A percentile compares a stretch with the other conserved stretches of the same genome.
phyloP scores from a whole-genome alignment of 2,888 invertebrate genomes.

The Adela reaumurella region DNA sequence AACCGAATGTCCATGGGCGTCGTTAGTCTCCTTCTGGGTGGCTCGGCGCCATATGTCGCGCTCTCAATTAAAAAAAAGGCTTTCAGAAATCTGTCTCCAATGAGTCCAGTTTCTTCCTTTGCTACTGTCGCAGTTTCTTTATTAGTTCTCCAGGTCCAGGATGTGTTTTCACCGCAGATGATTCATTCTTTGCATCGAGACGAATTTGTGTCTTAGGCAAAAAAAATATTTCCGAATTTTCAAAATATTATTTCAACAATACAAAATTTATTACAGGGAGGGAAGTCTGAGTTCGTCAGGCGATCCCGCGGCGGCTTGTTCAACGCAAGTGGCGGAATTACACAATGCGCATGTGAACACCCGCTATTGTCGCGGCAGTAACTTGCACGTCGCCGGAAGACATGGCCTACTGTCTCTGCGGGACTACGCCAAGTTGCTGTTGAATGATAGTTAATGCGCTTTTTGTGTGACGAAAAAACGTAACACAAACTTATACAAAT shows the following conservation, averaged over 20 bases:
- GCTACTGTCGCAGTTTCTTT: no score
- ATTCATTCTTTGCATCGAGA: no score
- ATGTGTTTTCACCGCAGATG: no score
- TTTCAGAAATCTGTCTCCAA: no score
- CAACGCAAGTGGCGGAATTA: constrained; percentile 57
- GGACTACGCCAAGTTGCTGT: neutral
- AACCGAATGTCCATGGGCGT: no score
- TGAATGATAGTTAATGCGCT: neutral
- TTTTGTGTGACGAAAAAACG: no score
- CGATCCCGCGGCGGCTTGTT: constrained; percentile 61
- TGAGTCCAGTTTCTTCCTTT: no score
- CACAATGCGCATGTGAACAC: constrained; percentile 59
- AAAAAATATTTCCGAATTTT: neutral
- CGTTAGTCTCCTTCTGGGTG: no score
- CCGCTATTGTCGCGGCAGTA: constrained; percentile 25
- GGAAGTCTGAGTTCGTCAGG: constrained; percentile 52
- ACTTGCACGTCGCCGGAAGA: constrained; percentile 29
- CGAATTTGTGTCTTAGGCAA: neutral
- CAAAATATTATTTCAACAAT: neutral
- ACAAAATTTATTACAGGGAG: constrained; percentile 37
- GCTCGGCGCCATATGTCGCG: no score
- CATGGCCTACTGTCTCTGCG: neutral
- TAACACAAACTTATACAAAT: no score
- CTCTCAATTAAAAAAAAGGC: no score
- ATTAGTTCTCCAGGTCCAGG: no score